Evolutionary conservation across 1,140 invertebrate species (phyloP), one percentile per base, ranked within the genome.

Genomic region (Tetraneura akinire): DNA sequence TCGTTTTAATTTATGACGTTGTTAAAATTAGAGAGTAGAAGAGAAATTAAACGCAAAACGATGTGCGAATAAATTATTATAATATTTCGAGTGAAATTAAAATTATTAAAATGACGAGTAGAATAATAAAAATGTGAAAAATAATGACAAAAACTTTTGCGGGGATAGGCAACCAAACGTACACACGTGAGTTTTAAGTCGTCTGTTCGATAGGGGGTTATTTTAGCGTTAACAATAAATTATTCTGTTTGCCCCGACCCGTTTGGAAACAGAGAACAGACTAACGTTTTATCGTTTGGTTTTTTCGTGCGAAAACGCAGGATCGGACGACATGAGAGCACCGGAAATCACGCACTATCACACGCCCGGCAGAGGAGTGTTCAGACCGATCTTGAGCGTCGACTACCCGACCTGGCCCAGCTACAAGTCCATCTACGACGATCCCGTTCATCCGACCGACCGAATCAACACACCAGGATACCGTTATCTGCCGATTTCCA

Each of bases 241-340:
- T 37, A 4, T 37, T 37, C 32, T 37, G 3, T 37, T 37, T 37
- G 8, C 32, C 32, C 3, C n/a, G n/a, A n/a, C n/a, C 32, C 8
- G 32, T 37, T 37, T 3, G 32, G 32, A 37, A 37, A 37, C 3
- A 37, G 8, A 37, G n/a, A n/a, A n/a, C n/a, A n/a, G n/a, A n/a
- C n/a, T n/a, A 26, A 16, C 14, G 57, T 60, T 60, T 60, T 2
- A 16, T 13, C 26, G 23, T 60, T 9, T 55, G 1, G 4, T 14
- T 10, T 3, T 3, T 11, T 29, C 3, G 10, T 29, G 4, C 55
- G 1, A 18, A 62, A 32, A n/a, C n/a, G n/a, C 68, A 95, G 93
- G 93, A 86, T 94, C 93, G 83, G 93, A 95, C 87, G 94, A 95
- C 86, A 93, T 95, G 87, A 91, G 92, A 85, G 94, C 94, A 82